Evolutionary conservation across 2,888 invertebrate genomes (phyloP).

Genomic region (Aquatica leii): DNA sequence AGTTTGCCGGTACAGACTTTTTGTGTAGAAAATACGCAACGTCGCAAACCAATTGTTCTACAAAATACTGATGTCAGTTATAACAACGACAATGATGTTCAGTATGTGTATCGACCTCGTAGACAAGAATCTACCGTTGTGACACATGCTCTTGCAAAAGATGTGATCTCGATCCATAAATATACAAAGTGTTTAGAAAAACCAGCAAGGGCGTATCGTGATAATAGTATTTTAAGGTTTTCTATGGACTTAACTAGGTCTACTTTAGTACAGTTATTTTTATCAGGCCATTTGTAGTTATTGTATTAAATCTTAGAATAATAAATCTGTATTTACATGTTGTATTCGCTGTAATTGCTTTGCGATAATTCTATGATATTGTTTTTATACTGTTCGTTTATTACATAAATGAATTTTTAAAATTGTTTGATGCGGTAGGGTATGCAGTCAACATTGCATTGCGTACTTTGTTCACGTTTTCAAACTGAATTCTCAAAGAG

Average conservation of each 20-base stretch:
- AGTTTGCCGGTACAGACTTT: conserved; percentile 55
- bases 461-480: too few species aligned
- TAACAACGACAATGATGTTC: conserved; percentile 49
- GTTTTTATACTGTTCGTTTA: too few species aligned
- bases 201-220: conserved; percentile 47
- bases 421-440: too few species aligned
- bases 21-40: conserved; percentile 50
- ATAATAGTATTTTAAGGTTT: conserved; percentile 53
- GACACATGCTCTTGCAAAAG: conserved; percentile 48
- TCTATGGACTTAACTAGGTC: conserved; percentile 55
- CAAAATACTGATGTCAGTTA: conserved; percentile 53
- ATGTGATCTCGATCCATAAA: conserved; percentile 52
- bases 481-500: too few species aligned
- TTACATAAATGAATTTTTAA: too few species aligned
- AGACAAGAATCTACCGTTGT: conserved; percentile 42
- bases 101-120: conserved; percentile 49
- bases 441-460: too few species aligned
- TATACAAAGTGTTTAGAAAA: conserved; percentile 52
- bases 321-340: too few species aligned
- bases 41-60: conserved; percentile 53
- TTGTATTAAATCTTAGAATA: too few species aligned
- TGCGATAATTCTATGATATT: too few species aligned
- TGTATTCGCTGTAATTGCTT: too few species aligned
- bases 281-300: too few species aligned
- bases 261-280: conserved; percentile 54